phyloP scores from a whole-genome alignment of 1,140 invertebrate genomes.

The Leptestheria dahalacensis region DNA sequence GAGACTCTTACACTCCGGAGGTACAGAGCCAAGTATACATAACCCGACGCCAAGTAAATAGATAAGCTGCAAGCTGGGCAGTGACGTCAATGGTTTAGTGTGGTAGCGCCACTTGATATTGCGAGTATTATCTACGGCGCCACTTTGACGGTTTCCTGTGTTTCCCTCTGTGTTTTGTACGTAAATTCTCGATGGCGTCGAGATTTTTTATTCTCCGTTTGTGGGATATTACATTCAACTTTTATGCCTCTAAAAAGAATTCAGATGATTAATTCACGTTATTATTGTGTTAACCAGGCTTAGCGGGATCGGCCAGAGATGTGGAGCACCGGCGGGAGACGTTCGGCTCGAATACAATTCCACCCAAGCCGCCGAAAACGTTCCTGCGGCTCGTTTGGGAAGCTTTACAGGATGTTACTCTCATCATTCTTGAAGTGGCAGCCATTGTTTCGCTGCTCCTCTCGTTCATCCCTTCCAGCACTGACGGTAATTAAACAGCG shows the following conservation, averaged over 20 bases:
- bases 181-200: no score
- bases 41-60: no score
- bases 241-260: not conserved
- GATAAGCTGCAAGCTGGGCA: not conserved
- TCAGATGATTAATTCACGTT: not conserved
- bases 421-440: constrained; percentile 91
- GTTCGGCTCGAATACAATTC: constrained; percentile 96
- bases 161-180: no score
- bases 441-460: constrained; percentile 84
- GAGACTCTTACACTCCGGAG: no score
- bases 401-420: constrained; percentile 95
- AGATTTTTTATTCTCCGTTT: no score
- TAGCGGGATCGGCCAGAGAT: constrained; percentile 76
- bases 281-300: constrained; percentile 41
- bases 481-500: constrained; percentile 4
- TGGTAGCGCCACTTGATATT: not conserved
- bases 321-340: constrained; percentile 79
- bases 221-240: no score
- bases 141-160: no score
- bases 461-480: constrained; percentile 41
- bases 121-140: not conserved
- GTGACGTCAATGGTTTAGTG: not conserved
- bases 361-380: constrained; percentile 97
- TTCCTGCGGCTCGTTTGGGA: constrained; percentile 98
- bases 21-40: no score